Conservation (phyloP, 2,113 vertebrate species). For the Sylvietta virens region DNA sequence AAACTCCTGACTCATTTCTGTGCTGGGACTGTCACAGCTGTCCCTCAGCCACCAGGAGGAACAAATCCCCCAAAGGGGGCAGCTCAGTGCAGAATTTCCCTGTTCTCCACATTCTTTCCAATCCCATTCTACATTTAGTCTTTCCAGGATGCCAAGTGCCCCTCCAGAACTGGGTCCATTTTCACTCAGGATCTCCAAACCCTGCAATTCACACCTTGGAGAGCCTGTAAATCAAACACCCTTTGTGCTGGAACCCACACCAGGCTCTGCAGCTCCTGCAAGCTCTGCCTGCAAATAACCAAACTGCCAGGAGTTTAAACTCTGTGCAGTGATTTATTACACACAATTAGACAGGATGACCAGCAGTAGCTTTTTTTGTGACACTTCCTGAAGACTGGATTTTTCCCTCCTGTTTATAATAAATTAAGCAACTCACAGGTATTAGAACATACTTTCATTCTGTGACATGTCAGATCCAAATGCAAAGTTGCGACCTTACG, state of each 20-base stretch:
- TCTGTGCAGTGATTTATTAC: neutral
- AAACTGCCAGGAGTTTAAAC: neutral
- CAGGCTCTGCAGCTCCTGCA: neutral
- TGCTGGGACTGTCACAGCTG: neutral
- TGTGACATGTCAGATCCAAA: neutral
- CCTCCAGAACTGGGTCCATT: fast-evolving
- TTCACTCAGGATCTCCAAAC: neutral
- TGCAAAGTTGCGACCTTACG: neutral
- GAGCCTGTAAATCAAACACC: neutral
- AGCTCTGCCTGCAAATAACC: neutral
- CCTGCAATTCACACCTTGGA: neutral
- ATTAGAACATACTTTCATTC: neutral
- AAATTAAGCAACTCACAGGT: neutral
- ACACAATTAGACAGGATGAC: neutral
- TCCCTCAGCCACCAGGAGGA: neutral
- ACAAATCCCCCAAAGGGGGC: neutral
- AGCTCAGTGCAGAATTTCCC: neutral
- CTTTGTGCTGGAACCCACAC: neutral
- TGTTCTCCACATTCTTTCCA: neutral
- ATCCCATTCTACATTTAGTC: neutral
- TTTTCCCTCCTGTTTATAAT: neutral
- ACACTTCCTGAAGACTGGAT: neutral
- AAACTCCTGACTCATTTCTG: neutral
- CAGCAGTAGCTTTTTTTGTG: neutral
- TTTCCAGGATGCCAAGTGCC: neutral